Evolutionary conservation across 2,113 vertebrate species (phyloP), one percentile per base, ranked within the genome.

Genomic region (Colossoma macropomum): DNA sequence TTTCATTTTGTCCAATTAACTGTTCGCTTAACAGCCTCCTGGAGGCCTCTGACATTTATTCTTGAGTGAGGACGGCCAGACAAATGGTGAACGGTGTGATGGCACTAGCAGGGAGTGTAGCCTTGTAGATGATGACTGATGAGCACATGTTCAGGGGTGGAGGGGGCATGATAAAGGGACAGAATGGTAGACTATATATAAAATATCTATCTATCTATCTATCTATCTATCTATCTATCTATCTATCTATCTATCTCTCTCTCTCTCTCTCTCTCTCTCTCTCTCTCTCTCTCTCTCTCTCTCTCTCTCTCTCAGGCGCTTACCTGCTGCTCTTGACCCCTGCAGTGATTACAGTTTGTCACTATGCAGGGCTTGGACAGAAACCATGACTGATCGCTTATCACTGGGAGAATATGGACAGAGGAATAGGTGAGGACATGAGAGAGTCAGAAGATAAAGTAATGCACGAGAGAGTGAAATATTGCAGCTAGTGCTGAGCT

Each of bases 1-100:
- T 79, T 74, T 79, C 54, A 62, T 82, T 82, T 70, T 79, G 71
- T 75, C 73, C 63, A 65, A 79, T 81, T 69, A 69, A 34, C 70
- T 74, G 54, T 87, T 32, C 74, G 56, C n/a, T 68, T 70, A 82
- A 74, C 13, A 69, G 62, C 69, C 32, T 76, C 19, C 54, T 34
- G 28, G 66, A 38, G 38, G 38, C 52, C 75, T 59, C 34, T 32
- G 50, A 78, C 13, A 62, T 69, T 60, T 85, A 50, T 28, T 28
- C 23, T 25, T 62, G 34, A 48, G 34, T 56, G 54, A 8, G 32
- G 74, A 25, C 65, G 77, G 52, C 15, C 63, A 70, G 66, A 77
- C 75, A 71, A 74, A 82, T 78, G 79, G 65, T 38, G 74, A 77
- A 56, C 62, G 48, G 59, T 79, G 82, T 45, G 60, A 62, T 75